Evolutionary conservation across 92 coral and sea anemone genomes (phyloP), one percentile per base, ranked within the genome.

Genomic region (Meandrina meandrites): DNA sequence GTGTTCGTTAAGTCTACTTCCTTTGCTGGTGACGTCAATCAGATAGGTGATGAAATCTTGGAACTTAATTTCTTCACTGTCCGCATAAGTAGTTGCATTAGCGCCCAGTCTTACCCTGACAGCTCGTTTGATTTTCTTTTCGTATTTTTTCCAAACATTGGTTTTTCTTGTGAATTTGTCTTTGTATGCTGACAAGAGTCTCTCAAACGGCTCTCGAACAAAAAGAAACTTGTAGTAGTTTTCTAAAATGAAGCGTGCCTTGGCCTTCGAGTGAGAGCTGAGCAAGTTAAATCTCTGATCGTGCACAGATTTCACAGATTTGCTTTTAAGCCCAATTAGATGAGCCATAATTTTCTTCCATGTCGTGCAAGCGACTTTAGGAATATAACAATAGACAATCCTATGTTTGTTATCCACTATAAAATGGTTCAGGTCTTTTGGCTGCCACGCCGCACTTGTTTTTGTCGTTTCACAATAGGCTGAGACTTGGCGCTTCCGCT

Each of bases 341-440:
- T 83, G 78, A 5, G 81, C 67, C 74, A 88, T 78, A 5, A 75
- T 56, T 24, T 75, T 82, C 58, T 81, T 83, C 91, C 91, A 88
- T 17, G 77, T 37, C 30, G 87, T 82, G 45, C 81, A 70, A 17
- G 91, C 91, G 47, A 88, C 82, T 73, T 88, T 88, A 9, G 91
- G 91, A 69, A 88, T 75, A 30, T 88, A 84, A 47, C 91, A 88
- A 34, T 82, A 88, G 13, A 88, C 76, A 24, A 88, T 16, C 73
- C 47, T 82, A 67, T 82, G 86, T 51, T 88, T 88, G 22, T 83
- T 84, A 24, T 88, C 91, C 62, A 88, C 91, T 30, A 83, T 83
- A 42, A 83, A 78, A 32, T 83, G 87, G 6, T 83, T 83, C 19
- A 83, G 87, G 36, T 15, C 47, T 13, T 66, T 73, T 16, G 72